phyloP scores from a whole-genome alignment of 2,888 invertebrate genomes.

The Drosophila nigritarsus region DNA sequence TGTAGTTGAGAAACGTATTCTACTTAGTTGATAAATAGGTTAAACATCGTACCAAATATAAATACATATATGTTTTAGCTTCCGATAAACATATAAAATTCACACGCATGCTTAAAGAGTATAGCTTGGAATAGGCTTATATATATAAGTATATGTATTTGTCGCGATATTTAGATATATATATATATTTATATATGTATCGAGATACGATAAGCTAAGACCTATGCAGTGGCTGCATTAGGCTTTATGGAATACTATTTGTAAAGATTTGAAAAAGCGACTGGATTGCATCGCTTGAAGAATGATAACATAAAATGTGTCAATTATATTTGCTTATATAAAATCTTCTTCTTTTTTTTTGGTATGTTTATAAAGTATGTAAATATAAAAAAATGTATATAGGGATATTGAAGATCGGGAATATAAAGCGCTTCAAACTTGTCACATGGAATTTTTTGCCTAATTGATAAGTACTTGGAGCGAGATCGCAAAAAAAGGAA shows the following conservation, averaged over 20 bases:
- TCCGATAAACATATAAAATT: slow-evolving; percentile 41
- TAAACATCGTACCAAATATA: slow-evolving; percentile 30
- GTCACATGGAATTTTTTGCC: slow-evolving; percentile 42
- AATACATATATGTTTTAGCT: slow-evolving; percentile 29
- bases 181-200: slow-evolving; percentile 17
- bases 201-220: slow-evolving; percentile 24
- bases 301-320: slow-evolving; percentile 11
- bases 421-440: slow-evolving; percentile 45
- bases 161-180: slow-evolving; percentile 22
- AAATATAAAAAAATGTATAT: slow-evolving; percentile 18
- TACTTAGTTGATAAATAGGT: slow-evolving; percentile 16
- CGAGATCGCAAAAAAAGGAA: slow-evolving; percentile 64
- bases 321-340: slow-evolving; percentile 15
- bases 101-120: slow-evolving; percentile 36
- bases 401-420: slow-evolving; percentile 3
- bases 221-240: slow-evolving; percentile 43
- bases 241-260: slow-evolving; percentile 62
- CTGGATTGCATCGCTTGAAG: slow-evolving; percentile 30
- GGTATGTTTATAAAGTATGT: slow-evolving; percentile 5
- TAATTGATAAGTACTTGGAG: slow-evolving; percentile 43
- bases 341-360: slow-evolving; percentile 22
- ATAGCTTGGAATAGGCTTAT: slow-evolving; percentile 35
- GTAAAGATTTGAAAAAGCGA: slow-evolving; percentile 52
- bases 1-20: slow-evolving; percentile 18
- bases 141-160: slow-evolving; percentile 26